These are phyloP conservation scores for Tetranychus truncatus DNA, from an alignment of 2,888 invertebrate genomes.

Conservation along the genomic window DNA sequence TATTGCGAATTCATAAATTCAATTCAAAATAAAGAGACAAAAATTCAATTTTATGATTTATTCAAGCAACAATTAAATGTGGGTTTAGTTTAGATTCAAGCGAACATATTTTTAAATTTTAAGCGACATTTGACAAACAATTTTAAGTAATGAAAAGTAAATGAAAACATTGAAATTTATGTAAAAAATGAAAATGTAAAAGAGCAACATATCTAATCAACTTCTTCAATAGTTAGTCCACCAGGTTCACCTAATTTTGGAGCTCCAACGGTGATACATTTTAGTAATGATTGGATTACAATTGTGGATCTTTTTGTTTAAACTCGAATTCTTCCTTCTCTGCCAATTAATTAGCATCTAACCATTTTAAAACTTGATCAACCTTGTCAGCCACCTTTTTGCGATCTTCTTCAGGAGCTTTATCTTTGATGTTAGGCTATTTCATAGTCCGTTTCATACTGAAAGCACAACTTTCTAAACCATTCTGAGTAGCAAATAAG, in stretches of 20 bases:
- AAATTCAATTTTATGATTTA: too few relatives aligned
- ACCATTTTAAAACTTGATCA: slow-evolving; percentile 51
- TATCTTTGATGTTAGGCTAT: slow-evolving; percentile 28
- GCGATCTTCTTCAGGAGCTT: slow-evolving; percentile 47
- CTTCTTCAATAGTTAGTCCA: slow-evolving; percentile 28
- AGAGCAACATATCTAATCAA: slow-evolving; percentile 21
- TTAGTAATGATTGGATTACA: slow-evolving; percentile 90
- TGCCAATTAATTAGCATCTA: slow-evolving; percentile 60
- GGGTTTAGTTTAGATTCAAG: too few relatives aligned
- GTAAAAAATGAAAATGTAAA: too few relatives aligned
- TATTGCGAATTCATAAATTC: too few relatives aligned
- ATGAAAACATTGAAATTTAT: too few relatives aligned
- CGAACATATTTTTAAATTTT: too few relatives aligned
- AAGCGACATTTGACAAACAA: too few relatives aligned
- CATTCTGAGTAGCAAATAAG: slow-evolving; percentile 64
- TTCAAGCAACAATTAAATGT: too few relatives aligned
- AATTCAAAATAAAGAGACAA: too few relatives aligned
- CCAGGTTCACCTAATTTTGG: not conserved
- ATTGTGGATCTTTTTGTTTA: slow-evolving; percentile 80
- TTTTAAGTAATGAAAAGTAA: too few relatives aligned
- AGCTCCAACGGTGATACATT: slow-evolving; percentile 48
- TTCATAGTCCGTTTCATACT: slow-evolving; percentile 78
- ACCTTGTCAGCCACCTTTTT: slow-evolving; percentile 39
- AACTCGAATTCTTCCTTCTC: slow-evolving; percentile 87
- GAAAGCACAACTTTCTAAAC: slow-evolving; percentile 70